Evolutionary conservation across 2,888 invertebrate species (phyloP), one percentile per base, ranked within the genome.

Genomic region (Aphrophora alni): DNA sequence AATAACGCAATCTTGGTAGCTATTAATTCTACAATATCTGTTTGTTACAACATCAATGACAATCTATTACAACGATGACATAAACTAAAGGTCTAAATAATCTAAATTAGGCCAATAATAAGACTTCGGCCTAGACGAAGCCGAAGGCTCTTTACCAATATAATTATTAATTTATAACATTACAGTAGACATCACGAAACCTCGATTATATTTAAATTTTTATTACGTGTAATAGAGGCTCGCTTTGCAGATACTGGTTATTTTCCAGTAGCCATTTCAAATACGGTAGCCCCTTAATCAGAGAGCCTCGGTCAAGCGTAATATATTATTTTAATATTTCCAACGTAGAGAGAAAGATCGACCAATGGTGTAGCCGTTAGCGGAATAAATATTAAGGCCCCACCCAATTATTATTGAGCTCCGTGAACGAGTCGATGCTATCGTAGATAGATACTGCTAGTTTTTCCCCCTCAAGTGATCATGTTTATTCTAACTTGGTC

Each of bases 121-220:
- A 59, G 59, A 33, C 33, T 3, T n/a, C 33, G 8, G 8, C 33
- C 33, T 33, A 33, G 33, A 59, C 21, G 59, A n/a, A 21, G 59
- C 59, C 59, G 21, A 59, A 59, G 59, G 59, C 59, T 59, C 59
- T 59, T 21, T 72, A 71, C 75, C 78, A 81, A 81, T 81, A 75
- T 81, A 81, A 81, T 78, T 75, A 81, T 81, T 78, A 81, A 81
- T 81, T 70, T 81, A 81, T 78, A 81, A 81, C 77, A 74, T 80
- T 51, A 68, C 27, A 33, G 25, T 51, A 68, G 68, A 26, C 70
- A 51, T 78, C 81, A 81, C 81, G 81, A 81, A 81, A 78, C 72
- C 68, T 28, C 81, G 81, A 81, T 81, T 81, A 81, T 59, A 81
- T 81, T 81, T 81, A 81, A 81, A 81, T 81, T 78, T 81, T 81